phyloP scores from a whole-genome alignment of 2,797 vertebrate species.

The Salmo trutta region DNA sequence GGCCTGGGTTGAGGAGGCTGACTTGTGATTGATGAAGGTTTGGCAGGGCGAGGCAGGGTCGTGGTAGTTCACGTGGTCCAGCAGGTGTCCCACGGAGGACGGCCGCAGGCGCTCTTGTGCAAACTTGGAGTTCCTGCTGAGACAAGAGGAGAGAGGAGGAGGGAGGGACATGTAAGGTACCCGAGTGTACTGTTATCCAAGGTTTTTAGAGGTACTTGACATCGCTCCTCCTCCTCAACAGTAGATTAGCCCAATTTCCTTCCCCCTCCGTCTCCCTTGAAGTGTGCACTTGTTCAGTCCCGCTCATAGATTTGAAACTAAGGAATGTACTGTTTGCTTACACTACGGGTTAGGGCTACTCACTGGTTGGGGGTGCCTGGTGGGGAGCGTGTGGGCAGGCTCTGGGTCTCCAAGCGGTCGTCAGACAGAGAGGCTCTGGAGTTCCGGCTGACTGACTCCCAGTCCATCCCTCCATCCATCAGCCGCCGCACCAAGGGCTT shows the following conservation, averaged over 20 bases:
- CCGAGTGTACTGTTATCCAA: no score
- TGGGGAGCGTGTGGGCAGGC: slow-evolving; percentile 84
- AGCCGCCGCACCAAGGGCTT: slow-evolving; percentile 83
- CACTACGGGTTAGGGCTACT: slow-evolving; percentile 55
- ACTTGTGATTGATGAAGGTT: slow-evolving; percentile 90
- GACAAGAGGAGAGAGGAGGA: not conserved
- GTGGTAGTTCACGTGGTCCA: slow-evolving; percentile 87
- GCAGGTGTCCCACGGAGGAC: slow-evolving; percentile 94
- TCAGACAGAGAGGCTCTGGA: slow-evolving; percentile 75
- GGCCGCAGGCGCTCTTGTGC: slow-evolving; percentile 90
- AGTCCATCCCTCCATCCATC: slow-evolving; percentile 79
- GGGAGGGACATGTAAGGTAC: not conserved
- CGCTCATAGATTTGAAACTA: not conserved
- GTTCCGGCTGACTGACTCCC: slow-evolving; percentile 85
- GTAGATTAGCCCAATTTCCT: not conserved
- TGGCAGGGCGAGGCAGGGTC: slow-evolving; percentile 82
- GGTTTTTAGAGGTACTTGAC: not conserved
- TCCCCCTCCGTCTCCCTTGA: no score
- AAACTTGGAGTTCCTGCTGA: slow-evolving; percentile 83
- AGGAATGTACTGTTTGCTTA: not conserved
- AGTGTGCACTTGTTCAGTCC: not conserved
- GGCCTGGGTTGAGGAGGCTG: slow-evolving; percentile 94
- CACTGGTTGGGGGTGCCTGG: slow-evolving; percentile 88
- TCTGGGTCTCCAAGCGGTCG: slow-evolving; percentile 86
- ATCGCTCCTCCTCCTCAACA: not conserved